phyloP scores from a whole-genome alignment of 2,888 invertebrate genomes.

The Chalcis sispes region DNA sequence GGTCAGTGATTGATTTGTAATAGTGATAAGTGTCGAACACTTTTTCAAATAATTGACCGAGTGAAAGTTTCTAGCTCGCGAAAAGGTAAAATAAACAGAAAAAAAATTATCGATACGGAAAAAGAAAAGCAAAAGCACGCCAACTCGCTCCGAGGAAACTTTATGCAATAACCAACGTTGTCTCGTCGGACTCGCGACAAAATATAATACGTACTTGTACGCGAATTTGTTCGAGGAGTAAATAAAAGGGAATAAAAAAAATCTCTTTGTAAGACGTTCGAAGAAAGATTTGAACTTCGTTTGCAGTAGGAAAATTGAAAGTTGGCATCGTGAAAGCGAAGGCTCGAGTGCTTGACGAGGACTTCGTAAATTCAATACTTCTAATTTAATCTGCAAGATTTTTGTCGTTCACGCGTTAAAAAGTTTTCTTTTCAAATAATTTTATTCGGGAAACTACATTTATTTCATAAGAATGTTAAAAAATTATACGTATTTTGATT shows the following conservation, averaged over 20 bases:
- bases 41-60: constrained; percentile 23
- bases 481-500: not conserved
- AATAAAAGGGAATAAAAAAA: constrained; percentile 28
- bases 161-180: constrained; percentile 13
- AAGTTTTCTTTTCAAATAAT: not conserved
- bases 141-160: not conserved
- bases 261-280: constrained; percentile 1
- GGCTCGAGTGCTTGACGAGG: not conserved
- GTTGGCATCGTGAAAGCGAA: not conserved
- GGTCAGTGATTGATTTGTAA: constrained; percentile 45
- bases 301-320: constrained; percentile 33
- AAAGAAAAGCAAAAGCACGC: not conserved
- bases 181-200: not conserved
- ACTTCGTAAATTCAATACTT: constrained; percentile 26
- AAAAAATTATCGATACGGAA: constrained; percentile 16
- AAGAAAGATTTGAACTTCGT: constrained; percentile 12
- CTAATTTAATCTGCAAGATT: constrained; percentile 17
- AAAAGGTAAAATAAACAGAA: constrained; percentile 19
- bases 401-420: not conserved
- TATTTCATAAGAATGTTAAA: not conserved
- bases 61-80: constrained; percentile 26
- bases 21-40: constrained; percentile 31
- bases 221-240: constrained; percentile 8
- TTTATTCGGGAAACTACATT: not conserved
- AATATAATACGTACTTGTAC: not conserved